These are phyloP conservation scores for Neolamprologus variostigma DNA, from an alignment of 2,113 vertebrate species.

Conservation along the genomic window DNA sequence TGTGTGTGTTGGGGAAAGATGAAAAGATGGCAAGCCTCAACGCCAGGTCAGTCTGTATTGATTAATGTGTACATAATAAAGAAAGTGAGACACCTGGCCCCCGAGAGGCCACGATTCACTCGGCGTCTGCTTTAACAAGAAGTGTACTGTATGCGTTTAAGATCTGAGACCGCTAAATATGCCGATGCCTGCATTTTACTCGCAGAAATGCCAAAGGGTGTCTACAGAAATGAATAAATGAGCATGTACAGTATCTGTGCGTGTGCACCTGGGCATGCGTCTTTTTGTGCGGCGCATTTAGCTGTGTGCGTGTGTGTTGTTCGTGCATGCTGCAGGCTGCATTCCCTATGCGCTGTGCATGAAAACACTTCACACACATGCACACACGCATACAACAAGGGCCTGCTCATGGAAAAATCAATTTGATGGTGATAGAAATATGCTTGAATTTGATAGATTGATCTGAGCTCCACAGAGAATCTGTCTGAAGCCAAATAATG, in stretches of 20 bases:
- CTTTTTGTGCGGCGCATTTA: neutral
- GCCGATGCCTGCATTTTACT: conserved; percentile 66
- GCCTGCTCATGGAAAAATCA: conserved; percentile 71
- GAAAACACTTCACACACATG: conserved; percentile 57
- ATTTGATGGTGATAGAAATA: conserved; percentile 75
- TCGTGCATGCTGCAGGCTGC: conserved; percentile 37
- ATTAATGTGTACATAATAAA: conserved; percentile 61
- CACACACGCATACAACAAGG: conserved; percentile 46
- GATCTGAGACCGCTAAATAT: conserved; percentile 67
- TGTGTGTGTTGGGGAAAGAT: neutral
- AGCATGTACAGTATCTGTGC: conserved; percentile 15
- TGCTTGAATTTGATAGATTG: conserved; percentile 71
- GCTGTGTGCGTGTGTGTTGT: neutral
- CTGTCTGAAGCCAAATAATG: conserved; percentile 72
- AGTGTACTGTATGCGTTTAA: neutral
- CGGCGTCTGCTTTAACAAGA: conserved; percentile 57
- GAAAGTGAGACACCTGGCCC: conserved; percentile 52
- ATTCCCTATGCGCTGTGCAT: conserved; percentile 38
- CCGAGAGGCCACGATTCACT: conserved; percentile 52
- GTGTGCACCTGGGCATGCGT: neutral
- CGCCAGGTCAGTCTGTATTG: conserved; percentile 43
- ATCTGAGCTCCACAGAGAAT: conserved; percentile 67
- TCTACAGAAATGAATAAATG: conserved; percentile 68
- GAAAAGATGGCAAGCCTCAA: conserved; percentile 29
- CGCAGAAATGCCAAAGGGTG: conserved; percentile 60